Evolutionary conservation across 1,140 invertebrate genomes (phyloP).

Genomic region (Metopolophium dirhodum): DNA sequence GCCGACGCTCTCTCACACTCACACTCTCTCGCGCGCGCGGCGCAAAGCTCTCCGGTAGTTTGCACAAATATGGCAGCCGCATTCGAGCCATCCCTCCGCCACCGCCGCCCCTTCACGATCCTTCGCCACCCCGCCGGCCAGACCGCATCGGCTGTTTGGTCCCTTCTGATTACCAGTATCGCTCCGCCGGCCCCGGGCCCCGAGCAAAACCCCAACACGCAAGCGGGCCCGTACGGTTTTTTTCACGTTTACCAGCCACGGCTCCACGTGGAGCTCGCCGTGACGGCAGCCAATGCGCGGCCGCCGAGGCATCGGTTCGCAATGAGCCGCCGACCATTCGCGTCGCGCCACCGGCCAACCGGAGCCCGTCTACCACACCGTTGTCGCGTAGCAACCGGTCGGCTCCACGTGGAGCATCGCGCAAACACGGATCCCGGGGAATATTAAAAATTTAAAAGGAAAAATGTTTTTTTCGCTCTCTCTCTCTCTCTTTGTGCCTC

Average conservation of each 20-base stretch:
- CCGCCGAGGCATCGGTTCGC: not conserved
- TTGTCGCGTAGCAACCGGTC: slow-evolving; percentile 57
- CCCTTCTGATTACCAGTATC: slow-evolving; percentile 61
- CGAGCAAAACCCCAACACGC: slow-evolving; percentile 55
- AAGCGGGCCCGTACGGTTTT: slow-evolving; percentile 57
- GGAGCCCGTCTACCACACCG: slow-evolving; percentile 48
- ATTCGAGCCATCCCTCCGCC: slow-evolving; percentile 57
- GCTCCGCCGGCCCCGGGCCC: slow-evolving; percentile 57
- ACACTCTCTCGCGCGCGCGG: slow-evolving; percentile 28
- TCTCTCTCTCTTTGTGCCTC: not conserved
- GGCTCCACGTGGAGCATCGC: slow-evolving; percentile 60
- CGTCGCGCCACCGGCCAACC: not conserved
- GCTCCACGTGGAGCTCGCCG: slow-evolving; percentile 57
- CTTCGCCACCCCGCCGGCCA: not conserved
- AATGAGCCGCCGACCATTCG: slow-evolving; percentile 58
- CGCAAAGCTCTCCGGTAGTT: slow-evolving; percentile 59
- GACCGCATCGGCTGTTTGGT: slow-evolving; percentile 57
- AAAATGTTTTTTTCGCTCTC: slow-evolving; percentile 49
- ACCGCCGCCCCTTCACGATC: not conserved
- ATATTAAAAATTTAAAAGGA: slow-evolving; percentile 59
- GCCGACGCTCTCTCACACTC: not conserved
- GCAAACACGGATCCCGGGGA: slow-evolving; percentile 47
- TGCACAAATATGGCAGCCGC: slow-evolving; percentile 60
- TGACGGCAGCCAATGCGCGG: slow-evolving; percentile 1
- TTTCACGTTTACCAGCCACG: slow-evolving; percentile 37